Evolutionary conservation across 2,888 invertebrate species (phyloP), one percentile per base, ranked within the genome.

Genomic region (Toxonevra muliebris): DNA sequence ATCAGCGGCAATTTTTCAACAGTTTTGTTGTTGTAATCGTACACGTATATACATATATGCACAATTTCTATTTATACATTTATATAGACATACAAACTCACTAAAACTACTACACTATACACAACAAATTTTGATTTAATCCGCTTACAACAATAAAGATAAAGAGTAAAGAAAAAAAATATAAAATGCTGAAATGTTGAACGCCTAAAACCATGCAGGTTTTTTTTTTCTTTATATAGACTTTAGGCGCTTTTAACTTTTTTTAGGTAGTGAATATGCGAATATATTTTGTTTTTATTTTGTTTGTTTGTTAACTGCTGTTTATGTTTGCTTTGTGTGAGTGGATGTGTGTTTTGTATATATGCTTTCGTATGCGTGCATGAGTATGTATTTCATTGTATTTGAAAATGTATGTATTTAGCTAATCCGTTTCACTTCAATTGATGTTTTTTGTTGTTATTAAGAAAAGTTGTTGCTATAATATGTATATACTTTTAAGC

Each of bases 61-160:
- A 61, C 40, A 43, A 43, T 45, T 64, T 58, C 45, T 41, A n/a
- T n/a, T 12, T 52, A 15, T 43, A 20, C 53, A 19, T 53, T 19
- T 20, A 20, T 20, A n/a, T 20, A 42, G 7, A 41, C 5, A 12
- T 19, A 1, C 42, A 13, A 48, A 48, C 8, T 48, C 11, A 42
- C 42, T 42, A 48, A 19, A 11, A 48, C 61, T 0, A 61, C 48
- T 30, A 60, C 19, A 61, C 45, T 45, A 45, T n/a, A 67, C 67
- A 72, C 65, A 61, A 68, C 61, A 69, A 73, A 69, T 61, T 72
- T 66, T 68, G 74, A 74, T 75, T 75, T 74, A 75, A 75, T 72
- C 75, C 74, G 75, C 73, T 74, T 73, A 75, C 73, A 73, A 71
- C 74, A 66, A 30, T 30, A 30, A 30, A 30, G 30, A 30, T 30